phyloP scores from a whole-genome alignment of 1,140 invertebrate species.

The Colletes latitarsis region DNA sequence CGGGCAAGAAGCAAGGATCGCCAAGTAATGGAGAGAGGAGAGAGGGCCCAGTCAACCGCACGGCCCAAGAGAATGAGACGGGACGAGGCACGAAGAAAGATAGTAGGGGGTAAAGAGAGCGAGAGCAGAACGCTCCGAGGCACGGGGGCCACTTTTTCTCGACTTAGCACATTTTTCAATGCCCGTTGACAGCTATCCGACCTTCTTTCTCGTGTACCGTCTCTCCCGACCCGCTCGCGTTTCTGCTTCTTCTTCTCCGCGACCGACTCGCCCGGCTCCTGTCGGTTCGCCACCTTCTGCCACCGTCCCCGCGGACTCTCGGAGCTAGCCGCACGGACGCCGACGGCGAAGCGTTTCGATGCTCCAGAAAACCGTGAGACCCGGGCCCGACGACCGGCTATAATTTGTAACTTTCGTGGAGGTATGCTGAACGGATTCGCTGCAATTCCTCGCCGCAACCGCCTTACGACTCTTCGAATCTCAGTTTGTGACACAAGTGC shows the following conservation, averaged over 20 bases:
- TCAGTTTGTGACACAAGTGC: too few species aligned
- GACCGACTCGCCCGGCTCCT: constrained; percentile 30
- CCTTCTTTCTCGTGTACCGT: constrained; percentile 58
- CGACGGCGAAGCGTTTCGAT: constrained; percentile 42
- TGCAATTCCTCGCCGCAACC: too few species aligned
- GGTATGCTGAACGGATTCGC: constrained; percentile 4
- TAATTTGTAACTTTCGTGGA: constrained; percentile 29
- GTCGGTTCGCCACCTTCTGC: constrained; percentile 56
- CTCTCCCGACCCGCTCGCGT: constrained; percentile 11
- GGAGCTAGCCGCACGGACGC: constrained; percentile 10
- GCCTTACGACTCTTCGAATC: too few species aligned
- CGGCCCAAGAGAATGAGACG: constrained; percentile 42
- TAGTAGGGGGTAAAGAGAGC: constrained; percentile 51
- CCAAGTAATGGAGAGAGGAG: constrained; percentile 55
- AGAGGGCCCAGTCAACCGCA: constrained; percentile 44
- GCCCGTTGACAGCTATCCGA: constrained; percentile 74
- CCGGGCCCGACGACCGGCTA: not conserved
- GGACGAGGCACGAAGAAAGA: constrained; percentile 31
- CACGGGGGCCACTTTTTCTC: constrained; percentile 72
- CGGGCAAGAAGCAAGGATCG: constrained; percentile 66
- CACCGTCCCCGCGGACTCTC: constrained; percentile 30
- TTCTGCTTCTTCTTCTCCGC: constrained; percentile 46
- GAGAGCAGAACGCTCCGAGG: constrained; percentile 68
- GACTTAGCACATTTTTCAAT: constrained; percentile 78
- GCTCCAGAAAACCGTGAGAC: constrained; percentile 61